Base-by-base conservation (phyloP, 2,888 invertebrate species). In the Malacosoma neustria region DNA sequence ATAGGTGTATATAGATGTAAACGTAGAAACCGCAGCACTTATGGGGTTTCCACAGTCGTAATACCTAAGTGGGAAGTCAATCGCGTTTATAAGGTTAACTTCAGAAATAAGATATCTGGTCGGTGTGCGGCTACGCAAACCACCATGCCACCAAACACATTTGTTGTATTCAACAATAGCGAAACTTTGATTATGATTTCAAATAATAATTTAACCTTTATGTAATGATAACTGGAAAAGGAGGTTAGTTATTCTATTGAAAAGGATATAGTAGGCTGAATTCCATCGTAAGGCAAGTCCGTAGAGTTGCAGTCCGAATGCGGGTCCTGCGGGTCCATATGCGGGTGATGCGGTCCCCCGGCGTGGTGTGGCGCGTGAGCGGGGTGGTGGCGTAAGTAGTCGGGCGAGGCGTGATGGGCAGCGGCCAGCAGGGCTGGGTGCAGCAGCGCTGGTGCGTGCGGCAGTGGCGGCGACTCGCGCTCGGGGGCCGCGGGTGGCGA, bases 191-290 rank as follows among this genome's bases (percentile, higher is more conserved):
- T n/a, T n/a, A n/a, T n/a, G n/a, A n/a, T n/a, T n/a, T n/a, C n/a
- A n/a, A n/a, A n/a, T n/a, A n/a, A n/a, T n/a, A n/a, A n/a, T n/a
- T n/a, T n/a, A n/a, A n/a, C n/a, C n/a, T n/a, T n/a, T n/a, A n/a
- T n/a, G n/a, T n/a, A n/a, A n/a, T n/a, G n/a, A n/a, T n/a, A n/a
- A n/a, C n/a, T 22, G 22, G 9, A 22, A 15, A 15, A 1, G 7
- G 7, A 22, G 2, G 22, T 6, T 22, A 22, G 9, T 22, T 22
- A 22, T 90, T 89, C 36, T 48, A 49, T 51, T 69, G 89, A 91
- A 94, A 96, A 96, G 93, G 96, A 96, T 94, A 96, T 95, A 90
- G 95, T 94, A 91, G 95, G 95, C 88, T 94, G 94, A 87, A 94
- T 90, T 79, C 95, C 95, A 81, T 96, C 96, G 89, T 94, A 96